phyloP scores from a whole-genome alignment of 2,888 invertebrate genomes.

The Dolomedes plantarius region DNA sequence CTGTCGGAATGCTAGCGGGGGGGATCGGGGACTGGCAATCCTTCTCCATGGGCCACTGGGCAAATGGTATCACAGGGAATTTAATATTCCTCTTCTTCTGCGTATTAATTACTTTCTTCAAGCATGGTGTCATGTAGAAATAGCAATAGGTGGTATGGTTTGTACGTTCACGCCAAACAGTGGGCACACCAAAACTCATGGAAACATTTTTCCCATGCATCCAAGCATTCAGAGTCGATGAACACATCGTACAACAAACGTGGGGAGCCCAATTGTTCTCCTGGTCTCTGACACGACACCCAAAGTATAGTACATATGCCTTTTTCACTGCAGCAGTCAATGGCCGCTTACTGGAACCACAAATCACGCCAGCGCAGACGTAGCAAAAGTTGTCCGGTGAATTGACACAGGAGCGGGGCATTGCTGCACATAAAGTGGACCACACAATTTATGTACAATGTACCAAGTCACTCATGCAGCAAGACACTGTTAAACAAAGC shows the following conservation, averaged over 20 bases:
- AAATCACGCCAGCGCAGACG: conserved; percentile 1
- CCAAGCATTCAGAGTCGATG: not conserved
- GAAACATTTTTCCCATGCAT: conserved; percentile 4
- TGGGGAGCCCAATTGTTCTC: too few species aligned
- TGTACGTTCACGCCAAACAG: conserved; percentile 4
- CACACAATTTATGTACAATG: conserved; percentile 3
- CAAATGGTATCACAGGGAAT: not conserved
- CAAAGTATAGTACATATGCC: conserved; percentile 10
- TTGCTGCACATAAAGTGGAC: conserved; percentile 8
- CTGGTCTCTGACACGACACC: not conserved
- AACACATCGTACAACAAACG: not conserved
- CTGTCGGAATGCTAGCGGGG: not conserved
- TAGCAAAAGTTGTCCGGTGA: conserved; percentile 7
- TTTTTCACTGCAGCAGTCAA: conserved; percentile 13
- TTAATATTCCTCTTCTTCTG: not conserved
- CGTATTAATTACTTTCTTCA: conserved; percentile 8
- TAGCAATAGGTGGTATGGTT: conserved; percentile 10
- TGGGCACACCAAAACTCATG: not conserved
- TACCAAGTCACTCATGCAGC: too few species aligned
- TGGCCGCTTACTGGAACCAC: conserved; percentile 9
- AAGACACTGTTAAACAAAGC: too few species aligned
- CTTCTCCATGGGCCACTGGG: conserved; percentile 13
- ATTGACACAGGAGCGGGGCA: conserved; percentile 5
- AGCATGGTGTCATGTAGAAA: not conserved
- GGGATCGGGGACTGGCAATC: conserved; percentile 15